A percentile compares a stretch with the other conserved stretches of the same genome.
phyloP scores from a whole-genome alignment of 1,140 invertebrate genomes.

The Ceratina japonica region DNA sequence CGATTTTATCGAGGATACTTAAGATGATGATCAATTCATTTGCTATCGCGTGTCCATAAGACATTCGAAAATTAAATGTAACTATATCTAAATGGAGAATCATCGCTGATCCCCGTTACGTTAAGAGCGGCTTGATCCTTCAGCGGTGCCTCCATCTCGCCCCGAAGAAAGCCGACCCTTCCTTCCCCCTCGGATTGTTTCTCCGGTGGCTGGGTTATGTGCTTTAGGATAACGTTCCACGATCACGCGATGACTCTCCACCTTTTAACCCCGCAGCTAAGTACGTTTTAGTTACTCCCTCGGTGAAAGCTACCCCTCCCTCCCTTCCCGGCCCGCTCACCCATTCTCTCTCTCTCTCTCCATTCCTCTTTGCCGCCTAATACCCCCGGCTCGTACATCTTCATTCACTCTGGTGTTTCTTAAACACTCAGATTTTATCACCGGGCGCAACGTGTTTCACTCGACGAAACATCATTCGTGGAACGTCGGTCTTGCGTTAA shows the following conservation, averaged over 20 bases:
- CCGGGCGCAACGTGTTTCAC: conserved; percentile 21
- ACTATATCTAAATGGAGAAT: conserved; percentile 57
- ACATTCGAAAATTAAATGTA: conserved; percentile 46
- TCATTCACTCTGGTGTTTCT: conserved; percentile 61
- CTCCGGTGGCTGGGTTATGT: conserved; percentile 60
- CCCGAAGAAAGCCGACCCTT: conserved; percentile 46
- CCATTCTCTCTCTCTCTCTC: neutral
- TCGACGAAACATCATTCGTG: conserved; percentile 34
- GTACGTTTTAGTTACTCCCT: conserved; percentile 68
- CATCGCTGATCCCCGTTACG: conserved; percentile 39
- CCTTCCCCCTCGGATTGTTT: conserved; percentile 64
- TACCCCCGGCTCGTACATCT: conserved; percentile 59
- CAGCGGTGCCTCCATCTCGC: conserved; percentile 24
- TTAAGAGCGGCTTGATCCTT: conserved; percentile 43
- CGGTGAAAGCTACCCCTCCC: conserved; percentile 52
- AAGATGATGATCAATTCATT: conserved; percentile 44
- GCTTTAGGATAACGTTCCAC: conserved; percentile 72
- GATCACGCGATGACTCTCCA: conserved; percentile 72
- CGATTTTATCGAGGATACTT: conserved; percentile 23
- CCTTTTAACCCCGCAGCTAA: conserved; percentile 69
- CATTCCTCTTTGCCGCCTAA: conserved; percentile 33
- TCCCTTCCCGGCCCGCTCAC: neutral
- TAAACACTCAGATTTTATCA: conserved; percentile 64
- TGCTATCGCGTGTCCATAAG: conserved; percentile 25
- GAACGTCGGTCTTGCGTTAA: neutral